A percentile compares a stretch with the other conserved stretches of the same genome.
phyloP scores from a whole-genome alignment of 2,113 vertebrate genomes.

The Menidia beryllina region DNA sequence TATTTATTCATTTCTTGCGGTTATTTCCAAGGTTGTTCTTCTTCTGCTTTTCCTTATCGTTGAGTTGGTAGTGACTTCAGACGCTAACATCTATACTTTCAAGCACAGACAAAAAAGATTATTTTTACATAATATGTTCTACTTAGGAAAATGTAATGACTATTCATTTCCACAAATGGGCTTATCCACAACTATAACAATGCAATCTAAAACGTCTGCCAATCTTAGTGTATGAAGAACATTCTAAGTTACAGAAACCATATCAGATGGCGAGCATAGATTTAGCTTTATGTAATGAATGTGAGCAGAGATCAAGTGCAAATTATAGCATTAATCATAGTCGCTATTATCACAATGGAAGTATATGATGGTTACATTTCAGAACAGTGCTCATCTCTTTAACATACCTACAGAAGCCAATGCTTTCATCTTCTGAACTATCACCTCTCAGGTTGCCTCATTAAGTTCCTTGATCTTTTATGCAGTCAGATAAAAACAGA shows the following conservation, averaged over 20 bases:
- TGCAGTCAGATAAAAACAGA: constrained; percentile 72
- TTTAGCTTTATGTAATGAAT: constrained; percentile 38
- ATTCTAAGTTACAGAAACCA: not conserved
- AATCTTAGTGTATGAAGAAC: not conserved
- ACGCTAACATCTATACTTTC: too few species aligned
- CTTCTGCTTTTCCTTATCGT: too few species aligned
- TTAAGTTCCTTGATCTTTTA: constrained; percentile 76
- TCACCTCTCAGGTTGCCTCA: constrained; percentile 76
- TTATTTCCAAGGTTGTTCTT: too few species aligned
- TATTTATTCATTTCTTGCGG: too few species aligned
- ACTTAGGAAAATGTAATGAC: constrained; percentile 2
- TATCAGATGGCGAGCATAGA: constrained; percentile 20
- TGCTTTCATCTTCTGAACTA: constrained; percentile 72
- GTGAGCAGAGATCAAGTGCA: constrained; percentile 58
- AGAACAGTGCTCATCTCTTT: constrained; percentile 29
- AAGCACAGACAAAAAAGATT: too few species aligned
- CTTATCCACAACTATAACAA: constrained; percentile 4
- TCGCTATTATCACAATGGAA: constrained; percentile 27
- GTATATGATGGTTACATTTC: constrained; percentile 34
- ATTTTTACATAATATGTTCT: too few species aligned
- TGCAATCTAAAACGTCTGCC: not conserved
- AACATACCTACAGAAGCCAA: constrained; percentile 42
- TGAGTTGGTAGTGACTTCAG: too few species aligned
- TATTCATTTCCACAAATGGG: not conserved
- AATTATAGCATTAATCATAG: constrained; percentile 41